Evolutionary conservation across 2,888 invertebrate genomes (phyloP), one percentile per base, ranked within the genome.

Genomic region (Nomada goodeniana): DNA sequence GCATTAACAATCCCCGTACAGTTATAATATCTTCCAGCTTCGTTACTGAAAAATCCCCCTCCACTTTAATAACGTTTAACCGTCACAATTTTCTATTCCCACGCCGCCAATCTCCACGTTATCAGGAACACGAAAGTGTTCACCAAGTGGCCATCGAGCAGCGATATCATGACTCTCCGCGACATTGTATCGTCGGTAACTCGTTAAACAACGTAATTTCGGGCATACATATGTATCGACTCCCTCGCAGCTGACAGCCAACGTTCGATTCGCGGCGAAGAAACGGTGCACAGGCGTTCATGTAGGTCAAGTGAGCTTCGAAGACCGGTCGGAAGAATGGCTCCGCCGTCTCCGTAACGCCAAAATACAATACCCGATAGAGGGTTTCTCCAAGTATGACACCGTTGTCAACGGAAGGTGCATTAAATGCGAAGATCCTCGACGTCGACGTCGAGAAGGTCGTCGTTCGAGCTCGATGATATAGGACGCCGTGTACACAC

Each of bases 351-450:
- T 78, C 36, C 10, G 75, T 75, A 72, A 75, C 75, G 74, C 36
- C 23, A 77, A 82, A 78, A 78, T 64, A 75, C 75, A 83, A 83
- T 83, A 71, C 71, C 63, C 69, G 78, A 69, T 78, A 52, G 83
- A 63, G 70, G 75, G 53, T 64, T 83, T 36, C 61, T 52, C 71
- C 68, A 82, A 67, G 74, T 78, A 63, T 67, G 74, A 75, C 74
- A 55, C 67, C 78, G 75, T 78, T 74, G 81, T 78, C 79, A 72
- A n/a, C 71, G 59, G 68, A 75, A 79, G 69, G 74, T 82, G 82
- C 78, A 82, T 70, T 82, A 82, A 82, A 82, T 67, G 71, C 26
- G 70, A 78, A 70, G 83, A 78, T 82, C 71, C 82, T 81, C 76
- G 55, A 82, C 64, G 76, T 82, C 76, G 80, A 52, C 52, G 52